A percentile compares a stretch with the other conserved stretches of the same genome.
Conservation (phyloP, 1,140 invertebrate genomes). For the Pseudachorutes palmiensis region DNA sequence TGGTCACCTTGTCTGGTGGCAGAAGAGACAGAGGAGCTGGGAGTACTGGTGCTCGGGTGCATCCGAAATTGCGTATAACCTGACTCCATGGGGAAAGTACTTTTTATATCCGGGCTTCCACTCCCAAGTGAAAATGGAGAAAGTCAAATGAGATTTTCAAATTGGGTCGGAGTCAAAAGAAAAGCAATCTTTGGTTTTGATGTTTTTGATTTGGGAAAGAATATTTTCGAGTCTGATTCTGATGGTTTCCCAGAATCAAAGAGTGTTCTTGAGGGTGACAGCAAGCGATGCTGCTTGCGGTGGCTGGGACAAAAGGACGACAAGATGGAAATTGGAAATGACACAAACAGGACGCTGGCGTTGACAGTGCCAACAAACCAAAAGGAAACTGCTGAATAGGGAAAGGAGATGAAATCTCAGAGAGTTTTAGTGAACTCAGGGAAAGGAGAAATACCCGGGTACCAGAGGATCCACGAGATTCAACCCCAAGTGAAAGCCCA, state of each 20-base stretch:
- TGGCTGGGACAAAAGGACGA: slow-evolving; percentile 7
- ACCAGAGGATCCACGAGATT: background rate
- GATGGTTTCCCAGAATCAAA: background rate
- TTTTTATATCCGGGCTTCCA: slow-evolving; percentile 17
- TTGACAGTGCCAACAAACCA: slow-evolving; percentile 6
- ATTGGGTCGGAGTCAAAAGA: background rate
- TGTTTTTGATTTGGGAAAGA: slow-evolving; percentile 1
- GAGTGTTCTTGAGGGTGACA: background rate
- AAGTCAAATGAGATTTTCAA: slow-evolving; percentile 11
- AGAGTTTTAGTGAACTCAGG: background rate
- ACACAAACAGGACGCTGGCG: slow-evolving; percentile 12
- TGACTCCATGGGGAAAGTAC: slow-evolving; percentile 22
- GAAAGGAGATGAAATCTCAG: background rate
- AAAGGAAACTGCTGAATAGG: background rate
- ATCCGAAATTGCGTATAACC: slow-evolving; percentile 28
- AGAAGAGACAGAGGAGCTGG: background rate
- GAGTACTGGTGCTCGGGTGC: slow-evolving; percentile 18
- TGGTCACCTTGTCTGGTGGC: background rate
- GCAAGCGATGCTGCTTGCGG: background rate
- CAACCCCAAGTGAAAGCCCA: too few species aligned
- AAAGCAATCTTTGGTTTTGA: background rate
- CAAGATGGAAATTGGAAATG: slow-evolving; percentile 10
- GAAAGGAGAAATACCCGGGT: background rate
- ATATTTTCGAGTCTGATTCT: background rate
- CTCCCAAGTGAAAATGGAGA: slow-evolving; percentile 11